Evolutionary conservation across 2,797 vertebrate genomes (phyloP), one percentile per base, ranked within the genome.

Genomic region (Catamblyrhynchus diadema): DNA sequence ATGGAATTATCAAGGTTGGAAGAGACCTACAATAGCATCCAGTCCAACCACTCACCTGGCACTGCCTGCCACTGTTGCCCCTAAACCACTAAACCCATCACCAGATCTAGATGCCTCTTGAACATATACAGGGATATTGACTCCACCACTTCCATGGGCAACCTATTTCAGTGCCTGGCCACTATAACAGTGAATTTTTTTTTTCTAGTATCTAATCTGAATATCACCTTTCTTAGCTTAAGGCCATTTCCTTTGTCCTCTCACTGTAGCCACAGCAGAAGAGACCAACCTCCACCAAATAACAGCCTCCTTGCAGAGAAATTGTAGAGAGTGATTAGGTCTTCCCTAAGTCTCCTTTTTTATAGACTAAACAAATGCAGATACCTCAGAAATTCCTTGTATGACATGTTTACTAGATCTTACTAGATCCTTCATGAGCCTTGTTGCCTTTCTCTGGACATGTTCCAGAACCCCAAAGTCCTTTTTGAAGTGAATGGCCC

Each of bases 151-250:
- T 81, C 41, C 7, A 16, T 37, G 27, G 13, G 10, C 41, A 54
- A 14, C 27, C 32, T 54, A 2, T 69, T 62, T 27, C 47, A 37
- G 20, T n/a, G 23, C 13, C 13, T 61, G 41, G 25, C 35, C 41
- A n/a, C 25, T 27, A 1, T 15, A 18, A 47, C 24, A 41, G 14
- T 35, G 41, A 1, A 0, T 4, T 1, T 28, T 74, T 1, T 28
- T 74, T 62, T 65, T 9, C 37, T 50, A 15, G 1, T 21, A 3
- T 66, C 18, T 45, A 22, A 33, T 41, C 17, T 27, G 25, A 32
- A 27, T 47, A 18, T 53, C 14, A 6, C 4, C 7, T 53, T 4
- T 53, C 7, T 45, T 33, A 33, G 8, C 9, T 47, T 47, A 54
- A 67, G 19, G 19, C 22, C 7, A 7, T 81, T 67, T 67, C 7